Base-by-base conservation (phyloP, 2,888 invertebrate genomes). In the Pseudanteris insignis region DNA sequence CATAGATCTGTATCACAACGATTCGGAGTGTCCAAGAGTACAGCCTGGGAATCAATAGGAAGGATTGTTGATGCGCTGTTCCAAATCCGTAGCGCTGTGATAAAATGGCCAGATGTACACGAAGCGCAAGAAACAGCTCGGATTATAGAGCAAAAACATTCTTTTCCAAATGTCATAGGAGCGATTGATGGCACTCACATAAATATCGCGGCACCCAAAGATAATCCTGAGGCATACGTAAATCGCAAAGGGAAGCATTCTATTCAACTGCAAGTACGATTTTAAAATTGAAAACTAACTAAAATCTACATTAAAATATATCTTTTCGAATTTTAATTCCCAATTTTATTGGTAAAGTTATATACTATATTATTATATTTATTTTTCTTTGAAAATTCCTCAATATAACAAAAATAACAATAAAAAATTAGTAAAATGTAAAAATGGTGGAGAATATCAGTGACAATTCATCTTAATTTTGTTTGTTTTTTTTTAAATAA, bases 101-200 rank as follows among this genome's bases (percentile, higher is more conserved):
- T 26, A 7, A 26, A 4, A 3, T 26, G 26, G 26, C 26, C 26
- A n/a, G 8, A n/a, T 26, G 6, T 3, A 26, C n/a, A 26, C 3
- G 26, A 7, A 9, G 26, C 26, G n/a, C 2, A 26, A 4, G 9
- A 26, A 26, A 26, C 26, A 9, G 3, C n/a, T 7, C 8, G n/a
- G 2, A 6, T n/a, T n/a, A 26, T 26, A 44, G 43, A 50, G 15
- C 4, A 12, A 14, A 55, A 10, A 7, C 46, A 37, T 48, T 28
- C 36, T 2, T 67, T 67, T 25, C 66, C 61, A 26, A 54, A 41
- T 25, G 38, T 63, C n/a, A 62, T 66, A 13, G 64, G 64, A 3
- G 57, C 58, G 9, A 58, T 62, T 44, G 67, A 64, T 51, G 66
- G 63, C 1, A 64, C 64, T 2, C 62, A 63, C 11, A 57, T 67